phyloP scores from a whole-genome alignment of 2,888 invertebrate genomes.

The Temnothorax unifasciatus region DNA sequence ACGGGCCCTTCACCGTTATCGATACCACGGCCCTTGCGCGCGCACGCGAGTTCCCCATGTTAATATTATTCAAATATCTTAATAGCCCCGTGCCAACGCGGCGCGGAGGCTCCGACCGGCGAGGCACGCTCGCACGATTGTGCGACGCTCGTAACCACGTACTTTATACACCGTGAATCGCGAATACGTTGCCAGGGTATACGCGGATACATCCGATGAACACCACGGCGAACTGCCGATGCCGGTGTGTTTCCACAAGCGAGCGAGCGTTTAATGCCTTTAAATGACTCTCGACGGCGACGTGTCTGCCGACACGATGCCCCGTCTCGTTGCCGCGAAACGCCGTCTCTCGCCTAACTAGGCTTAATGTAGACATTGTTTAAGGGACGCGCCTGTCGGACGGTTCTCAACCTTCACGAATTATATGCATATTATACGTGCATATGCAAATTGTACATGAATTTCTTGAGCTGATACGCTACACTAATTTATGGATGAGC shows the following conservation, averaged over 20 bases:
- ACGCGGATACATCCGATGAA: conserved; percentile 54
- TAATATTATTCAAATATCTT: conserved; percentile 81
- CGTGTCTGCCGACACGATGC: conserved; percentile 45
- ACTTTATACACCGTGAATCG: conserved; percentile 77
- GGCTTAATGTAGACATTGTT: conserved; percentile 77
- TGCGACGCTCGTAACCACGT: conserved; percentile 76
- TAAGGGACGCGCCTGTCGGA: conserved; percentile 56
- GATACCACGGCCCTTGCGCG: conserved; percentile 57
- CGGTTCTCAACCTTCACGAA: conserved; percentile 66
- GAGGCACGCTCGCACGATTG: conserved; percentile 54
- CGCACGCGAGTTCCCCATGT: conserved; percentile 59
- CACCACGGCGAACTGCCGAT: conserved; percentile 55
- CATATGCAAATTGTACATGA: neutral
- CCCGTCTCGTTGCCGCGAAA: conserved; percentile 52
- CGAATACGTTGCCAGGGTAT: conserved; percentile 70
- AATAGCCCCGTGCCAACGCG: conserved; percentile 72
- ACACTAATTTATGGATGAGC: neutral
- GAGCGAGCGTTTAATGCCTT: conserved; percentile 52
- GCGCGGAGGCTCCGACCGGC: conserved; percentile 45
- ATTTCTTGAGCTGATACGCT: neutral
- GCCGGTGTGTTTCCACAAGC: conserved; percentile 39
- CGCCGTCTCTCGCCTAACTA: conserved; percentile 59
- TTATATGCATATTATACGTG: neutral
- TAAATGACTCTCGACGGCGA: conserved; percentile 54
- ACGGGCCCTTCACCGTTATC: conserved; percentile 64